Evolutionary conservation across 2,797 vertebrate species (phyloP).

Genomic region (Chelmon rostratus): DNA sequence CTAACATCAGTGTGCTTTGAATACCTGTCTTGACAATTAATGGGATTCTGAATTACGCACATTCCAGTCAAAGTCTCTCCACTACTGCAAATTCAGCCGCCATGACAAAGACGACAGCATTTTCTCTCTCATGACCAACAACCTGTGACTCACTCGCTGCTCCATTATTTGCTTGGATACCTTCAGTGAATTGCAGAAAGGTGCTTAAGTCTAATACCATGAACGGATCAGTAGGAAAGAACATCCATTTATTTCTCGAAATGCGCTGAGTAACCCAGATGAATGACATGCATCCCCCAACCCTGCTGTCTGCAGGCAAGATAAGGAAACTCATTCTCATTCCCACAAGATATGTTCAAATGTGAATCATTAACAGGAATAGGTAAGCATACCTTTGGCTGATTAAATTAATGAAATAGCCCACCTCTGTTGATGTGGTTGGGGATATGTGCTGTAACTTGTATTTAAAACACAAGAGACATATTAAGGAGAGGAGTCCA

Average conservation of each 20-base stretch:
- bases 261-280: slow-evolving; percentile 14
- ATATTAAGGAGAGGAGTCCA: neutral
- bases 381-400: neutral
- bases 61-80: slow-evolving; percentile 5
- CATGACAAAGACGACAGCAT: slow-evolving; percentile 19
- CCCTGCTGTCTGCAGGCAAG: neutral
- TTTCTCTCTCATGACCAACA: slow-evolving; percentile 34
- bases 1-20: neutral
- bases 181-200: slow-evolving; percentile 39
- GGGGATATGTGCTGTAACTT: neutral
- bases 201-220: slow-evolving; percentile 36
- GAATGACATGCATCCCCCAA: neutral
- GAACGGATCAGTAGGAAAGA: slow-evolving; percentile 31
- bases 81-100: slow-evolving; percentile 11
- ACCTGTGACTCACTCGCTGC: slow-evolving; percentile 31
- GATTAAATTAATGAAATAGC: neutral
- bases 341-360: neutral
- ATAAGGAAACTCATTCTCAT: slow-evolving; percentile 6
- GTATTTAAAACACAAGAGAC: neutral
- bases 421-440: neutral
- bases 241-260: slow-evolving; percentile 34
- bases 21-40: slow-evolving; percentile 1
- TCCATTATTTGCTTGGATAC: slow-evolving; percentile 50
- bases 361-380: slow-evolving; percentile 2
- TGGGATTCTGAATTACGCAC: neutral